Conservation (phyloP, 2,113 vertebrate genomes). For the Turdus rufiventris region DNA sequence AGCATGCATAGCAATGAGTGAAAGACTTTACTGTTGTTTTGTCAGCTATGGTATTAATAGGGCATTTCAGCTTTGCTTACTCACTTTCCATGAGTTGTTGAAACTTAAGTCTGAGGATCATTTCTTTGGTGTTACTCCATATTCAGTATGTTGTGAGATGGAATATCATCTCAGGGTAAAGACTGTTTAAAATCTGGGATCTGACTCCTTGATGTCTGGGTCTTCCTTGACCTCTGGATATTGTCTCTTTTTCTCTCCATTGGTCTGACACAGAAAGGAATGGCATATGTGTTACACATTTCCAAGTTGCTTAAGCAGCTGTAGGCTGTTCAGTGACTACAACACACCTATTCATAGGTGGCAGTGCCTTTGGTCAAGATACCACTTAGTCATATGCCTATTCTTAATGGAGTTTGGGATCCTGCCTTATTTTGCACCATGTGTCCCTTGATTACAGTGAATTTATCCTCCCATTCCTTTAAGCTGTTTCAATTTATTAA, state of each 20-base stretch:
- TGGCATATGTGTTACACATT: not conserved
- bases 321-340: not conserved
- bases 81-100: not conserved
- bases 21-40: not conserved
- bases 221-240: not conserved
- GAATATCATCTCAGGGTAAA: not conserved
- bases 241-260: not conserved
- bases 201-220: not conserved
- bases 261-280: not conserved
- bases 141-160: not conserved
- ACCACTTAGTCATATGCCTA: not conserved
- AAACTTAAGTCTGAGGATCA: not conserved
- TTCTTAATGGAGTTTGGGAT: not conserved
- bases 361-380: not conserved
- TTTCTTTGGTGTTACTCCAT: not conserved
- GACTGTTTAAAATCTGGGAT: not conserved
- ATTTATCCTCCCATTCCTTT: not conserved
- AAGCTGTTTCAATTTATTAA: slow-evolving; percentile 10
- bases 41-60: not conserved
- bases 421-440: not conserved
- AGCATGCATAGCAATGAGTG: not conserved
- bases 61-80: not conserved
- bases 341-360: not conserved
- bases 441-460: not conserved
- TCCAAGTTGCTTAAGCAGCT: not conserved